Conservation (phyloP, 2,888 invertebrate species). For the Eristalis pertinax region DNA sequence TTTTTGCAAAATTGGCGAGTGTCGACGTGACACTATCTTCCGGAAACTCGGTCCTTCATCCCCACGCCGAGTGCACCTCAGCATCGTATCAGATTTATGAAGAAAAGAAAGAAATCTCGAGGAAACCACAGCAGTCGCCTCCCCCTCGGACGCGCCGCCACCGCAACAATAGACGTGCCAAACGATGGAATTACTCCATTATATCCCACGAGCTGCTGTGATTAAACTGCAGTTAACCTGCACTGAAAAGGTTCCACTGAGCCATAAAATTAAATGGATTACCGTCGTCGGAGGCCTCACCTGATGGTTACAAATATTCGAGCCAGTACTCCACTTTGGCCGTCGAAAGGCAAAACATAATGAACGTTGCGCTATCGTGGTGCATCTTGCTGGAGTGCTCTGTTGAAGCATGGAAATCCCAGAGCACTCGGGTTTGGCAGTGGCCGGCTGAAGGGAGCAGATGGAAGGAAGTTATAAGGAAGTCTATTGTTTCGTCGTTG, state of each 20-base stretch:
- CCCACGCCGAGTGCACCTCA: background rate
- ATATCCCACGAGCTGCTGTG: background rate
- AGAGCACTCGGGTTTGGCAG: background rate
- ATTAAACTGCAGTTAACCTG: slow-evolving; percentile 51
- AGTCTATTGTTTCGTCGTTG: slow-evolving; percentile 43
- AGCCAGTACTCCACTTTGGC: background rate
- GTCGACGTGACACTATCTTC: too few relatives aligned
- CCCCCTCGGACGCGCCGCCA: background rate
- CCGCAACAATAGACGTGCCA: background rate
- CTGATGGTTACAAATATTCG: slow-evolving; percentile 34
- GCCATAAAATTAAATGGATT: slow-evolving; percentile 46
- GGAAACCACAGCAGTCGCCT: background rate
- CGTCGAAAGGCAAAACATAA: slow-evolving; percentile 8
- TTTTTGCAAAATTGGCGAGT: too few relatives aligned
- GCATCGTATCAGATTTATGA: background rate
- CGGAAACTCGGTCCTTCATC: background rate
- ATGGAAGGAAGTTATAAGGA: slow-evolving; percentile 43
- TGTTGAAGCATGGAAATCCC: background rate
- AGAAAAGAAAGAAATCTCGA: background rate
- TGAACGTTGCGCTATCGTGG: slow-evolving; percentile 15
- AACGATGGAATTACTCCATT: background rate
- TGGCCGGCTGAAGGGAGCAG: background rate
- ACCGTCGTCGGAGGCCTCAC: slow-evolving; percentile 9
- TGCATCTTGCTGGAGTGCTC: slow-evolving; percentile 26
- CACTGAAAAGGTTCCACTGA: slow-evolving; percentile 15